These are phyloP conservation scores for Mayetiola destructor DNA, from an alignment of 2,888 invertebrate species.

Conservation along the genomic window DNA sequence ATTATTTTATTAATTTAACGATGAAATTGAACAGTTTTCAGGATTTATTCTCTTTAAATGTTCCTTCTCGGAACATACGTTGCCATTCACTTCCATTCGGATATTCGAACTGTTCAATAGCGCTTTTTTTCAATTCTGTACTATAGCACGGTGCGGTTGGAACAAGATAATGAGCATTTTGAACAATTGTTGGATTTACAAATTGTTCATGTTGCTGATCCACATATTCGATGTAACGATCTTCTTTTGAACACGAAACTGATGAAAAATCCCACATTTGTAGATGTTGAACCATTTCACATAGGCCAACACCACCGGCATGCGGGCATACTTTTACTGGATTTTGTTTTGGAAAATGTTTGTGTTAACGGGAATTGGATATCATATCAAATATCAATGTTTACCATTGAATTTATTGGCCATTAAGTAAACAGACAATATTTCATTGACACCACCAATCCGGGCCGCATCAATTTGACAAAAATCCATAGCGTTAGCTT, in stretches of 20 bases:
- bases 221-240: constrained; percentile 68
- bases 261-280: constrained; percentile 77
- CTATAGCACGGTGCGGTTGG: constrained; percentile 75
- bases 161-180: constrained; percentile 56
- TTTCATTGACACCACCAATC: constrained; percentile 78
- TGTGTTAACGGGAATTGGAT: neutral
- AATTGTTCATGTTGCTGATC: constrained; percentile 88
- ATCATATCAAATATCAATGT: neutral
- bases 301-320: constrained; percentile 86
- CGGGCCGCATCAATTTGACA: constrained; percentile 86
- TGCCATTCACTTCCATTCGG: constrained; percentile 69
- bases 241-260: constrained; percentile 53
- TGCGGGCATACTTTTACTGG: constrained; percentile 85
- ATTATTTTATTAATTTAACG: too few species aligned
- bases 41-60: constrained; percentile 34
- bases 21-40: too few species aligned
- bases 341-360: constrained; percentile 5
- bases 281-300: constrained; percentile 86
- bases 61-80: constrained; percentile 45
- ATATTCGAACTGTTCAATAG: constrained; percentile 54
- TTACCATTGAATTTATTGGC: constrained; percentile 68
- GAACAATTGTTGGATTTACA: constrained; percentile 51
- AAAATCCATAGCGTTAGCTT: constrained; percentile 63
- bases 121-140: constrained; percentile 55
- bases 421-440: constrained; percentile 75